phyloP scores from a whole-genome alignment of 2,797 vertebrate species.

The Dallia pectoralis region DNA sequence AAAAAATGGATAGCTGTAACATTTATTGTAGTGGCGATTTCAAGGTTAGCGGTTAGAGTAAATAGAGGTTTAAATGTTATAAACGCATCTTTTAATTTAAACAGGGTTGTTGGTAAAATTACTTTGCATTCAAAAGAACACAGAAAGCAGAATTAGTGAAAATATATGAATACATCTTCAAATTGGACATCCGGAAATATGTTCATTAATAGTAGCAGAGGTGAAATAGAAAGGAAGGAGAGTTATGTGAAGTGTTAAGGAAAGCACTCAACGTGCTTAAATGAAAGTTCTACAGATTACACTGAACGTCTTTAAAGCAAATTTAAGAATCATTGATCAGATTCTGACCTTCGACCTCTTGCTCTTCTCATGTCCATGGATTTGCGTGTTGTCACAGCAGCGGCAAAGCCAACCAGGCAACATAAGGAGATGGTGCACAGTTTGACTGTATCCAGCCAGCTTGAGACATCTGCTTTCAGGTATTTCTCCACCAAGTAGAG shows the following conservation, averaged over 20 bases:
- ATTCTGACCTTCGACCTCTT: constrained; percentile 97
- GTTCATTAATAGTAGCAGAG: constrained; percentile 8
- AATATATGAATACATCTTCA: background rate
- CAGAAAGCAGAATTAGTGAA: background rate
- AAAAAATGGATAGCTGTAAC: no score
- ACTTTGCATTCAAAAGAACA: background rate
- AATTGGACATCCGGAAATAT: constrained; percentile 7
- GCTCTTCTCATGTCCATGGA: constrained; percentile 80
- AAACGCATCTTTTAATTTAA: background rate
- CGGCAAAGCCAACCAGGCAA: constrained; percentile 90
- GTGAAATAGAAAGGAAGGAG: background rate
- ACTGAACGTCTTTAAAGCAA: constrained; percentile 34
- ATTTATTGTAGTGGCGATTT: no score
- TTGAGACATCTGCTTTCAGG: constrained; percentile 62
- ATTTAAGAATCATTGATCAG: constrained; percentile 77
- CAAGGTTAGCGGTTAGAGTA: no score
- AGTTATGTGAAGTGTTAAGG: background rate
- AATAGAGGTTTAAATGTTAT: no score
- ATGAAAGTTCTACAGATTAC: background rate
- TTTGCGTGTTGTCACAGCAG: constrained; percentile 87
- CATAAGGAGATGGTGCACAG: constrained; percentile 81
- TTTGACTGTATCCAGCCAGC: constrained; percentile 85
- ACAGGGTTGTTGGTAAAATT: background rate
- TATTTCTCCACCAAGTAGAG: constrained; percentile 80
- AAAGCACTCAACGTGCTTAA: background rate